These are phyloP conservation scores for Diogma glabrata DNA, from an alignment of 2,888 invertebrate genomes.

Conservation along the genomic window DNA sequence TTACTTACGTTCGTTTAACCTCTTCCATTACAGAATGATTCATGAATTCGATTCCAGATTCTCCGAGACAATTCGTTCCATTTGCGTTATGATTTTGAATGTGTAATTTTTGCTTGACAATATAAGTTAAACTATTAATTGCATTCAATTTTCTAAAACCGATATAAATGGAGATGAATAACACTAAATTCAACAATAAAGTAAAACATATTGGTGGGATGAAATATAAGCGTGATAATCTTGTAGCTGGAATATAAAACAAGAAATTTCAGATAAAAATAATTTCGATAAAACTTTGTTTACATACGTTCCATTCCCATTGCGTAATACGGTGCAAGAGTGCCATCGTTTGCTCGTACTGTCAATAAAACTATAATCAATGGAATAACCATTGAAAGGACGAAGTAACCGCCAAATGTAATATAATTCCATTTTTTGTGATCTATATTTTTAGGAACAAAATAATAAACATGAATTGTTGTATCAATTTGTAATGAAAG, in stretches of 20 bases:
- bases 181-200: background rate
- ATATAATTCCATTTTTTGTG: background rate
- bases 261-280: background rate
- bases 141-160: background rate
- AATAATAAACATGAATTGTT: slow-evolving; percentile 1
- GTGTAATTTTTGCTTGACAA: too few species aligned
- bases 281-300: background rate
- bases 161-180: background rate
- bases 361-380: background rate
- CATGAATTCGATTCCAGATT: too few species aligned
- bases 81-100: background rate
- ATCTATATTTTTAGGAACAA: background rate
- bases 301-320: background rate
- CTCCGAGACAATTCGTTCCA: too few species aligned
- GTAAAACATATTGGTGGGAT: background rate
- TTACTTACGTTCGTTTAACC: background rate
- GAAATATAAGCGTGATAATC: background rate
- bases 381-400: background rate
- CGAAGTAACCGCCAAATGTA: background rate
- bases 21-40: background rate
- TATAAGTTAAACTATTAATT: slow-evolving; percentile 2
- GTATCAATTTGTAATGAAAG: background rate
- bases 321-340: background rate
- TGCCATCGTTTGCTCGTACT: background rate
- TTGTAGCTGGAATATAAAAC: background rate